phyloP scores from a whole-genome alignment of 2,113 vertebrate genomes.

The Accipiter virgatus region DNA sequence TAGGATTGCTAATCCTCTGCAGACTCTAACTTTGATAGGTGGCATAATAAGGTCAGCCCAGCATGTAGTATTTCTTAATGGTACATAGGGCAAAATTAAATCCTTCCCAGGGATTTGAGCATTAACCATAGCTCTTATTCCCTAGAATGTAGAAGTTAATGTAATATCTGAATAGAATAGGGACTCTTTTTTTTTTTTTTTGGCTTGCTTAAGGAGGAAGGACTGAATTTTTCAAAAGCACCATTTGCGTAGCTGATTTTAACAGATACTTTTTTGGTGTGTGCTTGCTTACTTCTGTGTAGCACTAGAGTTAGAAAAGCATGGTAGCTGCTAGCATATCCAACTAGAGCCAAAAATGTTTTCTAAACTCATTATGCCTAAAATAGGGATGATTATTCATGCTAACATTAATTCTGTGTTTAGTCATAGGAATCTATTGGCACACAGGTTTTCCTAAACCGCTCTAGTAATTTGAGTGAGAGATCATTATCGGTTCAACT shows the following conservation, averaged over 20 bases:
- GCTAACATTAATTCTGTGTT: not conserved
- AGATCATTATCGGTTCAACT: not conserved
- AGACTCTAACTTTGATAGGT: conserved; percentile 51
- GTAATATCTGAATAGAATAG: not conserved
- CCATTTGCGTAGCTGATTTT: not conserved
- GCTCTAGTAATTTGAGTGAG: not conserved
- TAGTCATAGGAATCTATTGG: not conserved
- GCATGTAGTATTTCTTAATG: conserved; percentile 4
- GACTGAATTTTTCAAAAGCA: not conserved
- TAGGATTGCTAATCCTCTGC: conserved; percentile 49
- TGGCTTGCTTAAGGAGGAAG: not conserved
- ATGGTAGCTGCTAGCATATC: not conserved
- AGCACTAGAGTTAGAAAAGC: not conserved
- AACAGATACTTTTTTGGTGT: not conserved
- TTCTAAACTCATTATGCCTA: conserved; percentile 15
- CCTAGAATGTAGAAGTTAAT: not conserved
- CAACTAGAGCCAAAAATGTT: conserved; percentile 5
- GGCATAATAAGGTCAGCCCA: conserved; percentile 49
- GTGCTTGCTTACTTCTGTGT: not conserved
- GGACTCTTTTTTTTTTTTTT: not conserved
- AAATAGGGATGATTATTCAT: conserved; percentile 29
- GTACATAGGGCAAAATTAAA: conserved; percentile 12
- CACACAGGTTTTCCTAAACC: not conserved
- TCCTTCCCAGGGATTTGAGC: conserved; percentile 18
- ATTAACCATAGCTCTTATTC: not conserved